Evolutionary conservation across 2,113 vertebrate genomes (phyloP).

Genomic region (Sporophila hypoxantha): DNA sequence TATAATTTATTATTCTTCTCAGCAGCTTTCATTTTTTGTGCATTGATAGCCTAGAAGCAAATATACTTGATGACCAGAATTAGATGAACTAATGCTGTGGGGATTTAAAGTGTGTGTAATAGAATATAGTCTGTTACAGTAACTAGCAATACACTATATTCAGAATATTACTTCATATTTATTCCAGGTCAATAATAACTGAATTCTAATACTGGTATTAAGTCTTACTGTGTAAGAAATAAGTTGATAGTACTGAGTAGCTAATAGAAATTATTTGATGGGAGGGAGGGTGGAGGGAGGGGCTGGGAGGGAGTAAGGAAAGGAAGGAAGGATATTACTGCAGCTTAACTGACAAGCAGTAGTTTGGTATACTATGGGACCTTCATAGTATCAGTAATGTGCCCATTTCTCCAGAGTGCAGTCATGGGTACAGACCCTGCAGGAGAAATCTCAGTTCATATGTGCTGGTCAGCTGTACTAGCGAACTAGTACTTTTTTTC

Average conservation of each 20-base stretch:
- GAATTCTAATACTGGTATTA: neutral
- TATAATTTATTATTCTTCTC: neutral
- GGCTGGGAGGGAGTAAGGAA: too few relatives aligned
- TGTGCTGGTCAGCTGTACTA: neutral
- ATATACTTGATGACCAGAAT: neutral
- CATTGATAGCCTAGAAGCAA: neutral
- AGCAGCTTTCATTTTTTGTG: neutral
- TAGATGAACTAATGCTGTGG: neutral
- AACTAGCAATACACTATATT: neutral
- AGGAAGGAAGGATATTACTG: neutral
- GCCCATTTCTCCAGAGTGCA: neutral
- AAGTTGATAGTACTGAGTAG: neutral
- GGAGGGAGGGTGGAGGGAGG: too few relatives aligned
- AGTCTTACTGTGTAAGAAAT: neutral
- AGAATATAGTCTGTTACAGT: neutral
- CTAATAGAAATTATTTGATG: neutral
- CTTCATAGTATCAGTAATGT: neutral
- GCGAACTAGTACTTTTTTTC: neutral
- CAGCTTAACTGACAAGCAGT: neutral
- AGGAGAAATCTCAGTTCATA: neutral
- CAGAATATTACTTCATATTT: neutral
- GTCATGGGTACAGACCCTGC: neutral
- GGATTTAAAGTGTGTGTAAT: neutral
- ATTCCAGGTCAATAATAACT: neutral
- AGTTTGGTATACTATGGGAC: neutral